These are phyloP conservation scores for Aleiodes sp. DNA, from an alignment of 1,140 invertebrate genomes.

Conservation along the genomic window DNA sequence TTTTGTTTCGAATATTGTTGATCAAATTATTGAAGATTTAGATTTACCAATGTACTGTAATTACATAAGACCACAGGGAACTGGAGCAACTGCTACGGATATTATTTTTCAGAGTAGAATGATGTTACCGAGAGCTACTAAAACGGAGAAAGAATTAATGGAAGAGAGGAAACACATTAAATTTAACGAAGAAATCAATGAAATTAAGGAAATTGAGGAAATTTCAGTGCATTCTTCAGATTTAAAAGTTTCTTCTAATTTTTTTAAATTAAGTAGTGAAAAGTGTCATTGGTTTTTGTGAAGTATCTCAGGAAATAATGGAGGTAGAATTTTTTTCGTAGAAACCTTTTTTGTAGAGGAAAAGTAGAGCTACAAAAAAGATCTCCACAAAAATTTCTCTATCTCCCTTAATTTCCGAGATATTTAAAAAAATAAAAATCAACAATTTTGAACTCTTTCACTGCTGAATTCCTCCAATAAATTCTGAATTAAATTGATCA, in stretches of 20 bases:
- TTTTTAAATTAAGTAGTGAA: not conserved
- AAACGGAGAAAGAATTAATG: slow-evolving; percentile 11
- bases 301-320: no score
- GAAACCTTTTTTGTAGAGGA: no score
- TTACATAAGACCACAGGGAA: slow-evolving; percentile 14
- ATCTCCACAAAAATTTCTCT: no score
- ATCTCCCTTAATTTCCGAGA: no score
- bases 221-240: not conserved
- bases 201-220: not conserved
- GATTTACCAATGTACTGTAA: slow-evolving; percentile 25
- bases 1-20: slow-evolving; percentile 39
- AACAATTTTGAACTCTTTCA: no score
- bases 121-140: slow-evolving; percentile 26
- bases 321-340: no score
- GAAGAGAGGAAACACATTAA: slow-evolving; percentile 34
- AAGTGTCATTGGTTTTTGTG: no score
- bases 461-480: not conserved
- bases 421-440: no score
- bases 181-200: slow-evolving; percentile 22
- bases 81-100: slow-evolving; percentile 28
- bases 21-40: slow-evolving; percentile 39
- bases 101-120: slow-evolving; percentile 35
- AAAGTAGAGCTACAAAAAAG: no score
- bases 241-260: slow-evolving; percentile 23
- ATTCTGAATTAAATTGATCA: not conserved